phyloP scores from a whole-genome alignment of 30 jellyfish, hydroid and myxozoan species.

The Pelagia noctiluca region DNA sequence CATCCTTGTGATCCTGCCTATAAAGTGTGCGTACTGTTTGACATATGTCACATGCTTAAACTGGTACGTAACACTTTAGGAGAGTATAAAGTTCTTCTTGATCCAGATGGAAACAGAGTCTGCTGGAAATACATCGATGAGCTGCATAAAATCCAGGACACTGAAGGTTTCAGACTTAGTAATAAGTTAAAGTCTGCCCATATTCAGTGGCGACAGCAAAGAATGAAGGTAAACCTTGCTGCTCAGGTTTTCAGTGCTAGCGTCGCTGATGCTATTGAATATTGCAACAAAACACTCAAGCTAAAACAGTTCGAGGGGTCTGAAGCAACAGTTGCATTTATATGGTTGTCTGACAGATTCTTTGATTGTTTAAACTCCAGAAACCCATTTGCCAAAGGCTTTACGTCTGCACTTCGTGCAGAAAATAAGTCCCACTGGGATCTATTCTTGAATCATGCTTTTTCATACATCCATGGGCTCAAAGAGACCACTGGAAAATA shows the following conservation, averaged over 20 bases:
- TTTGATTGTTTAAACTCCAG: constrained; percentile 69
- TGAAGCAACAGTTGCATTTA: constrained; percentile 55
- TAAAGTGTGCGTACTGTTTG: constrained; percentile 58
- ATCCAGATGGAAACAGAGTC: constrained; percentile 35
- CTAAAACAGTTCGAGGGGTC: constrained; percentile 66
- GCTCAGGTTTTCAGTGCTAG: constrained; percentile 80
- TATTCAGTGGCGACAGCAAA: constrained; percentile 70
- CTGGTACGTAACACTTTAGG: no score
- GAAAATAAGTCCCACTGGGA: constrained; percentile 47
- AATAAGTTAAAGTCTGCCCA: constrained; percentile 54
- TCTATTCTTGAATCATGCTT: constrained; percentile 41
- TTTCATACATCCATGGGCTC: constrained; percentile 24
- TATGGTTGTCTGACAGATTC: constrained; percentile 45
- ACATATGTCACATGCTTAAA: constrained; percentile 80
- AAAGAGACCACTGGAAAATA: constrained; percentile 38
- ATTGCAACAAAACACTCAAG: constrained; percentile 49
- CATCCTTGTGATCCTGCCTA: constrained; percentile 37
- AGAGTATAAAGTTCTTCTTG: constrained; percentile 20
- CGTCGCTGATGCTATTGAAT: constrained; percentile 77
- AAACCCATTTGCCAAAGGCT: constrained; percentile 75
- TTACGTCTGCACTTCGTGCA: constrained; percentile 68
- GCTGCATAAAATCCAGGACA: constrained; percentile 46
- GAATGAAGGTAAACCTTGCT: constrained; percentile 79
- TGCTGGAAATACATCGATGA: constrained; percentile 41
- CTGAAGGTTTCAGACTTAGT: constrained; percentile 61